Evolutionary conservation across 2,113 vertebrate species (phyloP), one percentile per base, ranked within the genome.

Genomic region (Nothobranchius furzeri): DNA sequence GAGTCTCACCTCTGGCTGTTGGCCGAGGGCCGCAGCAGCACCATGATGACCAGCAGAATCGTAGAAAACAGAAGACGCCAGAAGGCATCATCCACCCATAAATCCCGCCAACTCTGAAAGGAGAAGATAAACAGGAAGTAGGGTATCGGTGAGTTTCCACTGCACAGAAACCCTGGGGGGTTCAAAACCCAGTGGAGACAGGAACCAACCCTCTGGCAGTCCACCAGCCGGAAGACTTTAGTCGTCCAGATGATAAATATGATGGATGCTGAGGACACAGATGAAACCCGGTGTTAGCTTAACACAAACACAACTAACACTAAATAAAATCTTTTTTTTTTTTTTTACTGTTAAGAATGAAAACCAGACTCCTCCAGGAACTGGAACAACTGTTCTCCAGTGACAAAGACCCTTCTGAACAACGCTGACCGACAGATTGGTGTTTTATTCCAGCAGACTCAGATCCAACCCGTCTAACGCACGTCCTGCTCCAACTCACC

Each of bases 41-140:
- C 88, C 96, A 98, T 98, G 85, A 98, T 98, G 67, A 96, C 96
- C 91, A 98, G 94, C 70, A 98, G 93, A 60, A 98, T 98, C 91
- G 96, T 96, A 72, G 96, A 98, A 87, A 98, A 98, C 56, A 98
- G 89, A 36, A 98, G 92, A 7, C 96, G 91, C 96, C 96, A 98
- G 90, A 98, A 98, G 54, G 96, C 96, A 83, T 98, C 96, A 52
- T 98, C 96, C 1, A 98, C 95, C 96, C 96, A 98, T n/a, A 97
- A 87, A 84, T 98, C 95, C 78, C 94, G 93, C 96, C 96, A 98
- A 68, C 95, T 96, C 96, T 98, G 86, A 40, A 45, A 14, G 55
- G 72, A 65, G 46, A 76, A 30, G 51, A 60, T 12, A 42, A 54
- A 60, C 1, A 48, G 24, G 45, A 46, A 24, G 15, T 14, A 52